Conservation (phyloP, 2,113 vertebrate species). For the Eurystomus gularis region DNA sequence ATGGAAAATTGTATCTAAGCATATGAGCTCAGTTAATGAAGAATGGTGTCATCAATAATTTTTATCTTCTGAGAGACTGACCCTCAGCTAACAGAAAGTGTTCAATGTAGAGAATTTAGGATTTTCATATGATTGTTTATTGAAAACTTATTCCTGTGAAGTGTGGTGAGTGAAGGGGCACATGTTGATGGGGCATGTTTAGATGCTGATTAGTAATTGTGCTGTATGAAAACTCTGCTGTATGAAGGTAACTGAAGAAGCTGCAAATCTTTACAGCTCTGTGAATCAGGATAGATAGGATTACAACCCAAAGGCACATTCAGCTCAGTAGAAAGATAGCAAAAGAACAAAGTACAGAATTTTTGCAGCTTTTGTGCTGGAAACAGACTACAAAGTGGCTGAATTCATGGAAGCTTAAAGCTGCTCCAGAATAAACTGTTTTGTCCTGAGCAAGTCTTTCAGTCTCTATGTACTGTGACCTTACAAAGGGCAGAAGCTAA, state of each 20-base stretch:
- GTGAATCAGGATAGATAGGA: not conserved
- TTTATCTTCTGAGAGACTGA: not conserved
- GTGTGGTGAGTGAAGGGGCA: not conserved
- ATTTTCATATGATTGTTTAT: not conserved
- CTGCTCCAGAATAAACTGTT: not conserved
- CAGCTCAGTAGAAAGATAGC: not conserved
- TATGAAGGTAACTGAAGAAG: not conserved
- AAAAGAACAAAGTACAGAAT: not conserved
- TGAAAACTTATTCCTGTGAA: not conserved
- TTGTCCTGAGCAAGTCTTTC: not conserved
- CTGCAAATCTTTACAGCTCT: not conserved
- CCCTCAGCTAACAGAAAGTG: not conserved
- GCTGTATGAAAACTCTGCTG: not conserved
- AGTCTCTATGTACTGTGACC: not conserved
- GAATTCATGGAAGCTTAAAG: conserved; percentile 1
- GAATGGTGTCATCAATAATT: not conserved
- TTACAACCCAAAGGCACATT: not conserved
- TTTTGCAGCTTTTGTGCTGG: not conserved
- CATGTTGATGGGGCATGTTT: not conserved
- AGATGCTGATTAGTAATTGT: not conserved
- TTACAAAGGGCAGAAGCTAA: conserved; percentile 34
- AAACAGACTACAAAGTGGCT: not conserved
- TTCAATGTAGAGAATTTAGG: not conserved
- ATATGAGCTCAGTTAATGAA: not conserved
- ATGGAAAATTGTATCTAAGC: not conserved